Evolutionary conservation across 2,888 invertebrate species (phyloP).

Genomic region (Hyalella azteca): DNA sequence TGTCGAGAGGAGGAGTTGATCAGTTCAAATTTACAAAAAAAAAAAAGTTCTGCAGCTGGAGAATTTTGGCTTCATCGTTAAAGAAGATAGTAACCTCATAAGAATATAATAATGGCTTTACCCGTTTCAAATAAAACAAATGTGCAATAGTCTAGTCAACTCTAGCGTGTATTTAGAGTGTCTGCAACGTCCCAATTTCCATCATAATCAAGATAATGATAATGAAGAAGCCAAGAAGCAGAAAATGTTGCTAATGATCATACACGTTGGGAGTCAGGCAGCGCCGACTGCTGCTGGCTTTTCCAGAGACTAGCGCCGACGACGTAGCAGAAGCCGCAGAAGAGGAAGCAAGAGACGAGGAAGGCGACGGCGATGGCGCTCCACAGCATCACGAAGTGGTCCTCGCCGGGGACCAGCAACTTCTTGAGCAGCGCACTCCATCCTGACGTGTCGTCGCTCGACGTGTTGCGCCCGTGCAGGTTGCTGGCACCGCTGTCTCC

Average conservation of each 20-base stretch:
- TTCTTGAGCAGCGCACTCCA: constrained; percentile 18
- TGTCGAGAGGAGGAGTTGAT: too few relatives aligned
- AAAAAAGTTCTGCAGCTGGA: too few relatives aligned
- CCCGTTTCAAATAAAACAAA: neutral
- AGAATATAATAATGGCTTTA: too few relatives aligned
- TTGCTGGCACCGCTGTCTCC: neutral
- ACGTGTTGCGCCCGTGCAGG: neutral
- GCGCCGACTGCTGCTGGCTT: neutral
- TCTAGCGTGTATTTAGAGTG: too few relatives aligned
- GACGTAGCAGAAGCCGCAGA: constrained; percentile 35
- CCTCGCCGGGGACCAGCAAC: constrained; percentile 23
- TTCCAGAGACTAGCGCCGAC: neutral
- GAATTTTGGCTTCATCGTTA: too few relatives aligned
- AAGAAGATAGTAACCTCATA: too few relatives aligned
- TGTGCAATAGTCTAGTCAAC: neutral
- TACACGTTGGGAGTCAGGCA: neutral
- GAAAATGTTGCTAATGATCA: too few relatives aligned
- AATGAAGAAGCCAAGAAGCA: too few relatives aligned
- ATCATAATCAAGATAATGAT: too few relatives aligned
- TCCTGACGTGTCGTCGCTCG: neutral
- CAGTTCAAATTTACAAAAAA: too few relatives aligned
- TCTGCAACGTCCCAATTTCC: too few relatives aligned
- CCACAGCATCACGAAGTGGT: constrained; percentile 27
- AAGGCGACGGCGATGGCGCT: constrained; percentile 24
- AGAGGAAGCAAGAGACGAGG: constrained; percentile 13